Evolutionary conservation across 1,140 invertebrate genomes (phyloP), one percentile per base, ranked within the genome.

Genomic region (Patella vulgata): DNA sequence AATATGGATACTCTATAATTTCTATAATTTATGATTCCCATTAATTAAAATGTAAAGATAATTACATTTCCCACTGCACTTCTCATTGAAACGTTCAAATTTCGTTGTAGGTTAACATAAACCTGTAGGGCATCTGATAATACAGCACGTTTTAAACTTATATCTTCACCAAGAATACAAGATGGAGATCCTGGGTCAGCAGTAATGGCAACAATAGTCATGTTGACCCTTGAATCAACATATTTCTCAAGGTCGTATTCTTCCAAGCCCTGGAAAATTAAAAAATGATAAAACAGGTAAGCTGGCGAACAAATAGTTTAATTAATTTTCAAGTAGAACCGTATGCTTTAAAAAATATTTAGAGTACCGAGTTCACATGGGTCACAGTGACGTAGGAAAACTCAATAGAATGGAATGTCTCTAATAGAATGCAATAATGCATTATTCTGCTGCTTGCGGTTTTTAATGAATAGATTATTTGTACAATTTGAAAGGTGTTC

Each of bases 201-300:
- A 70, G 73, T 77, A 52, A 77, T 65, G 19, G 69, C 66, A 23
- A 75, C 59, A 9, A 77, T 59, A 12, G 75, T 77, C 6, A 77
- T 55, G 47, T 77, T 77, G 46, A 73, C 73, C 23, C 63, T 54
- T 4, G 73, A 71, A 48, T 73, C 72, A 12, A 73, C 68, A 43
- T 66, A 74, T 31, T 67, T 48, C 2, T 55, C 57, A 58, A 74
- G 51, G 17, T 64, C 62, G 27, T 66, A 67, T 51, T 74, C 67
- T 23, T 63, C 63, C 19, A 70, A 63, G 48, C 70, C 70, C 75
- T 77, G 56, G 12, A 51, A 57, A 60, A 55, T 36, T 17, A 14
- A 17, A n/a, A 28, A 25, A 33, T 54, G n/a, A n/a, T 4, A 33
- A 9, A 46, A 44, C 14, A 44, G 19, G 21, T 25, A 1, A 17